phyloP scores from a whole-genome alignment of 1,140 invertebrate species.

The Bombus pyrosoma region DNA sequence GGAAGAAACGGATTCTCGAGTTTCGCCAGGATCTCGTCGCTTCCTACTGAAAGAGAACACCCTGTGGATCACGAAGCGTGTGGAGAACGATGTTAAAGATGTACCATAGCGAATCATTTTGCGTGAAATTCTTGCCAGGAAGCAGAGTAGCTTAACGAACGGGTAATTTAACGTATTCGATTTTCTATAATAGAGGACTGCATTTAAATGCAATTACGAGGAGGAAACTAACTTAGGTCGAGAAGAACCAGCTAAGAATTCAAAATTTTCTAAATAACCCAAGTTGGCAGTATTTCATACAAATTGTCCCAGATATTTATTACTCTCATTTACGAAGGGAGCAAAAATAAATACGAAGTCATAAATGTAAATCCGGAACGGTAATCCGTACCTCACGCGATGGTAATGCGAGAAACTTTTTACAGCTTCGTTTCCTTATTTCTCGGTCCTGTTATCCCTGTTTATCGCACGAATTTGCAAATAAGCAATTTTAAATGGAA shows the following conservation, averaged over 20 bases:
- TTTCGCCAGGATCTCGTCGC: slow-evolving; percentile 40
- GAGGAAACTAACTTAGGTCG: fast-evolving
- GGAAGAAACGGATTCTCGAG: slow-evolving; percentile 55
- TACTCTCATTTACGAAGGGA: too few species aligned
- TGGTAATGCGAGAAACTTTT: fast-evolving
- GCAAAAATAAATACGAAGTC: fast-evolving
- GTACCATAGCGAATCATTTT: neutral
- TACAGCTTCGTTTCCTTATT: fast-evolving
- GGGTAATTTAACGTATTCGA: too few species aligned
- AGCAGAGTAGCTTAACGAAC: neutral
- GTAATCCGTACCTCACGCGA: fast-evolving
- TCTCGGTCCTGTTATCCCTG: too few species aligned
- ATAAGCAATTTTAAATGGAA: fast-evolving
- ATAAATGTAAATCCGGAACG: fast-evolving
- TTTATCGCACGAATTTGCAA: fast-evolving
- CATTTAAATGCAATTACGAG: fast-evolving
- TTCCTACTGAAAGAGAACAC: neutral
- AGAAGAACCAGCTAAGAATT: fast-evolving
- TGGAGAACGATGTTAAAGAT: neutral
- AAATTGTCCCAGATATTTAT: fast-evolving
- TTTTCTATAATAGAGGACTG: too few species aligned
- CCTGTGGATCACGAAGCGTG: neutral
- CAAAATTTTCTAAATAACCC: fast-evolving
- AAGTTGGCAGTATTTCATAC: fast-evolving
- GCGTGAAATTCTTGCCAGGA: neutral